Percentiles rank a stretch among this genome's conserved stretches.
These are phyloP conservation scores for Melanophora roralis DNA, from an alignment of 2,888 invertebrate genomes.

Conservation along the genomic window DNA sequence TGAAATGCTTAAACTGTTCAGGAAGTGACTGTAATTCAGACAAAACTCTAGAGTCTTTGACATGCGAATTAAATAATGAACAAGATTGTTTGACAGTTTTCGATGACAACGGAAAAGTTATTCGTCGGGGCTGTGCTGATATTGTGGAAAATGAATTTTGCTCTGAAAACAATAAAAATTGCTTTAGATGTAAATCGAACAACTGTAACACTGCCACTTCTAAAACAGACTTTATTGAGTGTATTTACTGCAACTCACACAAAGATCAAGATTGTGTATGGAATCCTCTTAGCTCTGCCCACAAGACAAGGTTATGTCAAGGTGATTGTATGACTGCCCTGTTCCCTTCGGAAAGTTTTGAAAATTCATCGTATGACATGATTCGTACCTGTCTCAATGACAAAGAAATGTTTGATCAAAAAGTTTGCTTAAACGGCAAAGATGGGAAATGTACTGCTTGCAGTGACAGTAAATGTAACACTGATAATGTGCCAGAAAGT, in stretches of 20 bases:
- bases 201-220: slow-evolving; percentile 70
- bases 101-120: slow-evolving; percentile 64
- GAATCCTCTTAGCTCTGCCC: slow-evolving; percentile 60
- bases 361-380: slow-evolving; percentile 66
- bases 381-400: slow-evolving; percentile 73
- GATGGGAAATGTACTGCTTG: slow-evolving; percentile 68
- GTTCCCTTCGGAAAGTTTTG: slow-evolving; percentile 65
- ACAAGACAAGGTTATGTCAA: slow-evolving; percentile 69
- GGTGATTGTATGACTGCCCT: slow-evolving; percentile 73
- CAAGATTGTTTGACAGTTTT: slow-evolving; percentile 74
- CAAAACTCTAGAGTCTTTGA: slow-evolving; percentile 16
- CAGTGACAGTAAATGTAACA: slow-evolving; percentile 66
- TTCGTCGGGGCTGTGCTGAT: slow-evolving; percentile 71
- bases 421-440: slow-evolving; percentile 60
- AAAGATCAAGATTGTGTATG: slow-evolving; percentile 67
- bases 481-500: slow-evolving; percentile 65
- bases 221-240: slow-evolving; percentile 66
- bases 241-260: slow-evolving; percentile 71
- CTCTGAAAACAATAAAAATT: slow-evolving; percentile 63
- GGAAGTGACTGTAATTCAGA: slow-evolving; percentile 64
- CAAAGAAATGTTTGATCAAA: slow-evolving; percentile 70
- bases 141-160: slow-evolving; percentile 67
- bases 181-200: slow-evolving; percentile 73
- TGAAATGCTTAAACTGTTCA: slow-evolving; percentile 69
- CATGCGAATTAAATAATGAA: slow-evolving; percentile 70